phyloP scores from a whole-genome alignment of 2,797 vertebrate genomes.

The Hippocampus kuda region DNA sequence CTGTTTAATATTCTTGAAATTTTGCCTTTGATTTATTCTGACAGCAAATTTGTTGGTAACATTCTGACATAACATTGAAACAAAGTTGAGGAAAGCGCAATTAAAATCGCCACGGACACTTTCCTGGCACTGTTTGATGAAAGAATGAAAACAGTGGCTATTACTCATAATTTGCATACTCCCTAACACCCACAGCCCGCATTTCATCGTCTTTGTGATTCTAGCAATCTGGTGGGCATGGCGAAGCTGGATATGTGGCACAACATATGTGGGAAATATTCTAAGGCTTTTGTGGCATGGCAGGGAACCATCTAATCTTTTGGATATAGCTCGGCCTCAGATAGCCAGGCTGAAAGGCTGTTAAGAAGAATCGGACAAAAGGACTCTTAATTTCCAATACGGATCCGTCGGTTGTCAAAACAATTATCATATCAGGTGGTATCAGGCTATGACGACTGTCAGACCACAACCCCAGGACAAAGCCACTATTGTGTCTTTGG shows the following conservation, averaged over 20 bases:
- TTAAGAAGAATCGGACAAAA: conserved; percentile 54
- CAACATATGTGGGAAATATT: conserved; percentile 66
- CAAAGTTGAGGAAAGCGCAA: not conserved
- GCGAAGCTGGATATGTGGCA: conserved; percentile 41
- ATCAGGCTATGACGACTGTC: conserved; percentile 60
- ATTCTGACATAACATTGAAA: conserved; percentile 4
- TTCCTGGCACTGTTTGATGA: conserved; percentile 17
- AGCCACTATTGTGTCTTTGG: conserved; percentile 48
- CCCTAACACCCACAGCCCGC: conserved; percentile 20
- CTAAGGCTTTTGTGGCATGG: conserved; percentile 45
- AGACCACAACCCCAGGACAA: conserved; percentile 59
- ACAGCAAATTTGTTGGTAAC: conserved; percentile 21
- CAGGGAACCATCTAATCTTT: conserved; percentile 55
- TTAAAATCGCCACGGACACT: conserved; percentile 24
- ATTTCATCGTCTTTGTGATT: conserved; percentile 41
- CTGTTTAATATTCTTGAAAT: conserved; percentile 40
- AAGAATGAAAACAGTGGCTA: conserved; percentile 33
- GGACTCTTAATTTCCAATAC: conserved; percentile 61
- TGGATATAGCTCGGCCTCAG: conserved; percentile 46
- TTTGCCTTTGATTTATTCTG: conserved; percentile 34
- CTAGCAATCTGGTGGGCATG: conserved; percentile 35
- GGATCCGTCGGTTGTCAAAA: conserved; percentile 55
- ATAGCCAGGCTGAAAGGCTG: conserved; percentile 54
- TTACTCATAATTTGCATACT: conserved; percentile 47
- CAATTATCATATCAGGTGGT: conserved; percentile 61